phyloP scores from a whole-genome alignment of 2,113 vertebrate genomes.

The Myiozetetes cayanensis region DNA sequence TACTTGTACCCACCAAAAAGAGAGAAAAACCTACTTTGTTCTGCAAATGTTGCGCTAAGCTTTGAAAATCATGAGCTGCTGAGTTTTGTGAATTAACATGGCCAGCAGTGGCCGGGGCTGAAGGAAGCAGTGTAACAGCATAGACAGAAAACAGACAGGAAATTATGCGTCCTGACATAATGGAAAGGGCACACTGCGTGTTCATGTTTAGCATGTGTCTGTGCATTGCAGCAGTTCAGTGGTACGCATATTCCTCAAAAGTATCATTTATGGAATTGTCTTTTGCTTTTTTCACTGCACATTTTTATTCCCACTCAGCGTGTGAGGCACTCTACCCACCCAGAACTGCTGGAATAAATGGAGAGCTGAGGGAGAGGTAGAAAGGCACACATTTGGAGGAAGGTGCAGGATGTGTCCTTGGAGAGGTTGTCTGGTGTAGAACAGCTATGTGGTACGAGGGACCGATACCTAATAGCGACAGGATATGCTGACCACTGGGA shows the following conservation, averaged over 20 bases:
- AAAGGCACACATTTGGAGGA: rapidly evolving
- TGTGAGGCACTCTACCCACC: rapidly evolving
- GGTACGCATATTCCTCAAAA: neutral
- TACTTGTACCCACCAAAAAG: slow-evolving; percentile 79
- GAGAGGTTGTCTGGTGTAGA: neutral
- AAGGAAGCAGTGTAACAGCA: slow-evolving; percentile 56
- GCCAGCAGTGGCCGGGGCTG: slow-evolving; percentile 56
- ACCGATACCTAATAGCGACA: rapidly evolving
- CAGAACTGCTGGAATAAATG: rapidly evolving
- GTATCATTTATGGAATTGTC: neutral
- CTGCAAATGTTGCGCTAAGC: slow-evolving; percentile 74
- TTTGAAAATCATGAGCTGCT: slow-evolving; percentile 78
- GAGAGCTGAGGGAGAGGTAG: neutral
- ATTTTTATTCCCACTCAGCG: neutral
- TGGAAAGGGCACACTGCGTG: neutral
- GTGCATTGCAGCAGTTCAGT: neutral
- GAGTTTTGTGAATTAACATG: slow-evolving; percentile 73
- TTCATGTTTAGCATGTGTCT: neutral
- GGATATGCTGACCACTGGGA: too few relatives aligned
- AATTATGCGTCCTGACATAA: slow-evolving; percentile 44
- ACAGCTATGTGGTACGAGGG: rapidly evolving
- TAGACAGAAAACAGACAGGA: slow-evolving; percentile 60
- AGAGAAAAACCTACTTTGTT: slow-evolving; percentile 80
- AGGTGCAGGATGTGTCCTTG: rapidly evolving
- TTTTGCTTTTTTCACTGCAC: neutral